Evolutionary conservation across 1,140 invertebrate genomes (phyloP).

Genomic region (Drosophila rhopaloa): DNA sequence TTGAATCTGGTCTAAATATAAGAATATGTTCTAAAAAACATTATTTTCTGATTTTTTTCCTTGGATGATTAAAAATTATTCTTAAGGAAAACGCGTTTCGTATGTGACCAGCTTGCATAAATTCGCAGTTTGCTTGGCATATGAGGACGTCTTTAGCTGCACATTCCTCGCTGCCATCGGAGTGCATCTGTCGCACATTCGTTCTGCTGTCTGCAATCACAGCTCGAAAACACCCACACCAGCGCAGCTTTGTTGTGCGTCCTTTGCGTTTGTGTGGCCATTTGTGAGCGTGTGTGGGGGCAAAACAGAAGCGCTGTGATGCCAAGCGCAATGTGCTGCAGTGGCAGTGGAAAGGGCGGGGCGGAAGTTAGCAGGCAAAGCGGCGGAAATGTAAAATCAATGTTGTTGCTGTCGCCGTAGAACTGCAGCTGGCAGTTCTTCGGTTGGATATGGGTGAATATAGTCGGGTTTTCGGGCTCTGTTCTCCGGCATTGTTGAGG

Average conservation of each 20-base stretch:
- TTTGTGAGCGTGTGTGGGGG: constrained; percentile 50
- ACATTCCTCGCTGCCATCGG: constrained; percentile 10
- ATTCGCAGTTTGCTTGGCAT: not conserved
- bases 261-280: constrained; percentile 9
- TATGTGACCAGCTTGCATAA: not conserved
- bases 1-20: too few species aligned
- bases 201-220: constrained; percentile 44
- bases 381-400: constrained; percentile 80
- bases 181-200: constrained; percentile 46
- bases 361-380: constrained; percentile 70
- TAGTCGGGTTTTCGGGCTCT: constrained; percentile 8
- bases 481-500: constrained; percentile 53
- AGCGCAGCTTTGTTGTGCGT: constrained; percentile 11
- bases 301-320: constrained; percentile 56
- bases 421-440: constrained; percentile 53
- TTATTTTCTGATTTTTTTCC: not conserved
- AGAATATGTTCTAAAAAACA: too few species aligned
- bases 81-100: too few species aligned
- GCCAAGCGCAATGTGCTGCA: constrained; percentile 27
- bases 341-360: constrained; percentile 35
- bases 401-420: constrained; percentile 62
- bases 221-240: constrained; percentile 24
- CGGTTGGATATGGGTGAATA: constrained; percentile 15
- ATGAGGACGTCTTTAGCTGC: constrained; percentile 14
- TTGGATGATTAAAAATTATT: not conserved